Conservation (phyloP, 2,888 invertebrate species). For the Parascotia fuliginaria region DNA sequence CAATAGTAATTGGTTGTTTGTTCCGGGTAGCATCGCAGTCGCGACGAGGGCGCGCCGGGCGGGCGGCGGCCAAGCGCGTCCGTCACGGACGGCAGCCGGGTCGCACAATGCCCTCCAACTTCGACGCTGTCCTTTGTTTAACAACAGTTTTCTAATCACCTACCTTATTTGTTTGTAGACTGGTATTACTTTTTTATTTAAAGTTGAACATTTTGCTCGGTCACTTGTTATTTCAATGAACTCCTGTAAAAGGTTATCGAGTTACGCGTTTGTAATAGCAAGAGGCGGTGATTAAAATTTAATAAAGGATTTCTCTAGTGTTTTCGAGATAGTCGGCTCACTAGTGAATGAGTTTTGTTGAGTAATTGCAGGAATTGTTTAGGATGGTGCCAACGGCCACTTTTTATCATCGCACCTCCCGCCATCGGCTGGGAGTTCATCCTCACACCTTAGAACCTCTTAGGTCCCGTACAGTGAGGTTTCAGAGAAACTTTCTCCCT, state of each 20-base stretch:
- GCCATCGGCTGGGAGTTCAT: no score
- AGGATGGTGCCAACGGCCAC: no score
- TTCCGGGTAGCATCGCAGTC: constrained; percentile 55
- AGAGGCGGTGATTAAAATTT: neutral
- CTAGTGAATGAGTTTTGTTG: no score
- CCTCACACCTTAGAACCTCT: no score
- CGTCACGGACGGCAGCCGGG: constrained; percentile 72
- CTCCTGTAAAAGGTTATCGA: neutral
- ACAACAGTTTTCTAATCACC: constrained; percentile 41
- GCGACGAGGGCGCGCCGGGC: constrained; percentile 56
- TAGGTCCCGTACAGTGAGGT: no score
- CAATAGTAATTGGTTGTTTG: constrained; percentile 44
- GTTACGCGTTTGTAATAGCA: neutral
- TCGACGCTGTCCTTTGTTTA: constrained; percentile 52
- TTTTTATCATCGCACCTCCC: no score
- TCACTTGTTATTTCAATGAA: neutral
- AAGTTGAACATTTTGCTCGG: neutral
- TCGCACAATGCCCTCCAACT: constrained; percentile 67
- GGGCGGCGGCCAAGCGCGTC: constrained; percentile 72
- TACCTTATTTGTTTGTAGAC: constrained; percentile 35
- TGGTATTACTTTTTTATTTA: neutral
- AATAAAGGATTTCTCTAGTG: no score
- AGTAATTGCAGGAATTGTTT: no score
- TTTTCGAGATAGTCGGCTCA: no score
- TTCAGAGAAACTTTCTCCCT: no score